phyloP scores from a whole-genome alignment of 2,888 invertebrate species.

The Caenorhabditis japonica region DNA sequence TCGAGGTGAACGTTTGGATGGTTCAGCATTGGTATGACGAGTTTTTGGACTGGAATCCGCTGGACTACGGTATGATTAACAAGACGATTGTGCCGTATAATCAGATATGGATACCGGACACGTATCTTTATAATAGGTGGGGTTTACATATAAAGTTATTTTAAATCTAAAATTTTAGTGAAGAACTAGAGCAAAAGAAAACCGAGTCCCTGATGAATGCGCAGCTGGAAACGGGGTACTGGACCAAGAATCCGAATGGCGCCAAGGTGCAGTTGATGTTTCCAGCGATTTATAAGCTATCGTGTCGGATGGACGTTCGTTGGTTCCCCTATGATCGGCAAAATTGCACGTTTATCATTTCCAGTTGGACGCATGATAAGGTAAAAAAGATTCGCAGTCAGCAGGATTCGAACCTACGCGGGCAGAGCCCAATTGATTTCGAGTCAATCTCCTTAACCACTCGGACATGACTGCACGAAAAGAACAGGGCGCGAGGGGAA shows the following conservation, averaged over 20 bases:
- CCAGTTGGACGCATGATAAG: conserved; percentile 74
- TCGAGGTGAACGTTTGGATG: conserved; percentile 77
- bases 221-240: conserved; percentile 72
- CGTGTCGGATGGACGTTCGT: conserved; percentile 74
- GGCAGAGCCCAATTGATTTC: conserved; percentile 66
- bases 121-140: conserved; percentile 74
- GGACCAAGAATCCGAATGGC: conserved; percentile 67
- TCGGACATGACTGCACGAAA: conserved; percentile 52
- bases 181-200: conserved; percentile 73
- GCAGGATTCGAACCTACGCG: conserved; percentile 66
- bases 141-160: background rate
- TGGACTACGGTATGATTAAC: conserved; percentile 76
- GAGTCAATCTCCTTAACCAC: conserved; percentile 66
- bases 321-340: conserved; percentile 74
- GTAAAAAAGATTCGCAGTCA: conserved; percentile 48
- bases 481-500: background rate
- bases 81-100: conserved; percentile 76
- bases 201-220: conserved; percentile 76
- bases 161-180: conserved; percentile 52
- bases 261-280: conserved; percentile 75
- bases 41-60: conserved; percentile 79
- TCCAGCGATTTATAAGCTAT: conserved; percentile 75
- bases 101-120: conserved; percentile 77
- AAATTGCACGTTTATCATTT: conserved; percentile 76
- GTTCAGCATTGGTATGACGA: conserved; percentile 79